Evolutionary conservation across 2,113 vertebrate species (phyloP).

Genomic region (Hypomesus transpacificus): DNA sequence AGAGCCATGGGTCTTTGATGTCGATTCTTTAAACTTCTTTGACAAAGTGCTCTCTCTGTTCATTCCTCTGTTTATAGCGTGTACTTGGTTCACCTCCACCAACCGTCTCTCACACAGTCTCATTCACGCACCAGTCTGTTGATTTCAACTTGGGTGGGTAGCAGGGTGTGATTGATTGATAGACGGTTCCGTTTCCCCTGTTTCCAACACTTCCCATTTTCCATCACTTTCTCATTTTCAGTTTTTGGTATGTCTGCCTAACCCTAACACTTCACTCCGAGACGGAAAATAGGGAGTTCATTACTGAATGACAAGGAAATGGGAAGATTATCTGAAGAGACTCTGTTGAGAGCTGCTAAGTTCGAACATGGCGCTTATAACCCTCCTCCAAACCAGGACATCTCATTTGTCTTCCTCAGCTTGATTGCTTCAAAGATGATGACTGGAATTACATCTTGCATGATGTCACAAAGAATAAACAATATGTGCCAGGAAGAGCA

Average conservation of each 20-base stretch:
- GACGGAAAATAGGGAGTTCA: neutral
- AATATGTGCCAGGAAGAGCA: slow-evolving; percentile 7
- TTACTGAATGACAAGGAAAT: neutral
- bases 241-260: no score
- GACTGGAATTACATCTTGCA: slow-evolving; percentile 24
- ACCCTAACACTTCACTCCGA: no score
- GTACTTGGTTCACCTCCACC: no score
- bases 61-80: no score
- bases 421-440: slow-evolving; percentile 28
- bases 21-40: neutral
- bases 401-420: slow-evolving; percentile 35
- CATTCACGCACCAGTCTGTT: no score
- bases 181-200: no score
- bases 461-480: slow-evolving; percentile 11
- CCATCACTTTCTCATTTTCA: no score
- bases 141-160: no score
- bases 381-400: slow-evolving; percentile 8
- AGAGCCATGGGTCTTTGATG: neutral
- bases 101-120: no score
- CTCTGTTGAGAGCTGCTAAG: neutral
- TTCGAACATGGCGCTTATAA: neutral
- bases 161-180: no score
- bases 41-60: no score
- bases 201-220: no score
- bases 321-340: neutral